phyloP scores from a whole-genome alignment of 2,797 vertebrate genomes.

The Discoglossus pictus region DNA sequence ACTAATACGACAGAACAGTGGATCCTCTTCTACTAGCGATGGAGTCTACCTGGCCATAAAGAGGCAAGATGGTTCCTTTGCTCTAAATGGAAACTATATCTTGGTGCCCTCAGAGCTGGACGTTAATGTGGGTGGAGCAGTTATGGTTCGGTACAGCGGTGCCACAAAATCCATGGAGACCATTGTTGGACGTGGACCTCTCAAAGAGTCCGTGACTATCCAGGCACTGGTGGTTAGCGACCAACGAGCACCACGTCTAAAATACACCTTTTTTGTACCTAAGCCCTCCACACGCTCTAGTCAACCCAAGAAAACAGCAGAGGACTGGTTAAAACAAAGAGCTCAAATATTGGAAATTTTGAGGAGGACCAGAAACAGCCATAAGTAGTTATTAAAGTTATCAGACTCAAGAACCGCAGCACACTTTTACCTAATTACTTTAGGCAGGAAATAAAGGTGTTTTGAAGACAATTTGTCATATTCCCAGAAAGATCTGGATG shows the following conservation, averaged over 20 bases:
- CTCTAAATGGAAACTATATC: slow-evolving; percentile 65
- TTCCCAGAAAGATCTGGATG: slow-evolving; percentile 5
- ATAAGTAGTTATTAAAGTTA: slow-evolving; percentile 19
- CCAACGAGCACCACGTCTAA: slow-evolving; percentile 48
- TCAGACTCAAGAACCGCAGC: background rate
- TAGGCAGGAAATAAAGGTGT: slow-evolving; percentile 8
- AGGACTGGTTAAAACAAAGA: slow-evolving; percentile 64
- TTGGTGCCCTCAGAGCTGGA: slow-evolving; percentile 61
- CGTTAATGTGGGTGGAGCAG: slow-evolving; percentile 50
- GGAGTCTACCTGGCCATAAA: slow-evolving; percentile 66
- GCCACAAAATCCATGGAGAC: slow-evolving; percentile 59
- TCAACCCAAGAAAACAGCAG: background rate
- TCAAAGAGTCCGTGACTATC: slow-evolving; percentile 61
- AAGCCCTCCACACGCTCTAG: slow-evolving; percentile 18
- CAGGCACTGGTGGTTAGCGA: slow-evolving; percentile 65
- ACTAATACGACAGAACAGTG: slow-evolving; percentile 61
- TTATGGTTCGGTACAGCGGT: slow-evolving; percentile 62
- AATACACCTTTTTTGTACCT: slow-evolving; percentile 68
- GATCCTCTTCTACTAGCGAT: background rate
- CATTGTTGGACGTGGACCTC: slow-evolving; percentile 59
- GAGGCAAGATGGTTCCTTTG: slow-evolving; percentile 48
- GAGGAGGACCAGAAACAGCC: slow-evolving; percentile 36
- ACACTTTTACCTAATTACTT: slow-evolving; percentile 15
- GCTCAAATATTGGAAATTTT: slow-evolving; percentile 66
- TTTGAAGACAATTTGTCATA: background rate